These are phyloP conservation scores for Prionace glauca DNA, from an alignment of 2,797 vertebrate species.

Conservation along the genomic window DNA sequence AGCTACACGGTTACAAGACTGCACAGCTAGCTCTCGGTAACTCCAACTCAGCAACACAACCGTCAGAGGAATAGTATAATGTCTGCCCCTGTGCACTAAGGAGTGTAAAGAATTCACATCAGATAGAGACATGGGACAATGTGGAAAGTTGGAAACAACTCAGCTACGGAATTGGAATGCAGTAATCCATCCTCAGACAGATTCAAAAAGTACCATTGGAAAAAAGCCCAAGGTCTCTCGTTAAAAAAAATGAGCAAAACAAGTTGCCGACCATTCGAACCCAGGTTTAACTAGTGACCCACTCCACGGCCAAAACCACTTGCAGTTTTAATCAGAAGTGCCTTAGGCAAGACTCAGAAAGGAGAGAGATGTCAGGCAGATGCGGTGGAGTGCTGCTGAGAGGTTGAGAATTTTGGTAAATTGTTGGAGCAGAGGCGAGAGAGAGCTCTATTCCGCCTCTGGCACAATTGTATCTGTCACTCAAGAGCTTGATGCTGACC, in stretches of 20 bases:
- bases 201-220: background rate
- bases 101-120: too few relatives aligned
- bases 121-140: background rate
- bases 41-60: too few relatives aligned
- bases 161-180: background rate
- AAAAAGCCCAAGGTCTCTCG: background rate
- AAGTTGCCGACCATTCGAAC: background rate
- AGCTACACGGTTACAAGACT: too few relatives aligned
- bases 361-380: background rate
- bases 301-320: background rate
- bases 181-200: background rate
- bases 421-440: background rate
- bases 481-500: background rate
- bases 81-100: too few relatives aligned
- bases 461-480: background rate
- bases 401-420: background rate
- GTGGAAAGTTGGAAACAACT: background rate
- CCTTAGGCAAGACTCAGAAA: background rate
- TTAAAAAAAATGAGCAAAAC: background rate
- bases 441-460: background rate
- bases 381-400: background rate
- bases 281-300: background rate
- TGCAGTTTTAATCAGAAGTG: background rate
- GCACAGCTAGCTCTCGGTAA: too few relatives aligned
- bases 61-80: too few relatives aligned